Base-by-base conservation (phyloP, 2,888 invertebrate species). In the Microctonus aethiopoides region DNA sequence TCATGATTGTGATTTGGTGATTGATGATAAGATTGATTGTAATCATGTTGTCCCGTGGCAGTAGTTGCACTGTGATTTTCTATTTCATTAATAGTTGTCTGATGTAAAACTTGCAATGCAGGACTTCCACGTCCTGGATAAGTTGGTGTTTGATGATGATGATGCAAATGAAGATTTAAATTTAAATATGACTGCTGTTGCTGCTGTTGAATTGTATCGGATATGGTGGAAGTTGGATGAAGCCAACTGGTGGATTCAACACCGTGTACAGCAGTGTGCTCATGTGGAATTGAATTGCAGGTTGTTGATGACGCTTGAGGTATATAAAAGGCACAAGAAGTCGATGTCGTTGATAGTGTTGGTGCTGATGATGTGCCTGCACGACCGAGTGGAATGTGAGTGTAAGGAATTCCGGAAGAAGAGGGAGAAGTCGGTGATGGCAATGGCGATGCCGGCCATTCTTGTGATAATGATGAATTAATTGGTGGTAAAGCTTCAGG, bases 91-190 rank as follows among this genome's bases (percentile, higher is more conserved):
- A 63, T 91, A 91, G 2, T 92, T 69, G 46, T 7, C 6, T 73
- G 73, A 91, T 84, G 88, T 87, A 75, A 91, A 91, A 80, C 88
- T 88, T 81, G 91, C 90, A 36, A 90, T 89, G 34, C 91, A 91
- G 16, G 81, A 92, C 16, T 89, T 20, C 56, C 52, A 7, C 75
- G 61, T 70, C n/a, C n/a, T n/a, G 82, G 41, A 74, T 77, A 73
- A 67, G 78, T 77, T 0, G 85, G 81, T 74, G 86, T 84, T 66
- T 86, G 86, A 75, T 86, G 86, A 75, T 86, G 86, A 75, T 86
- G 86, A 75, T 86, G 86, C 16, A 86, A 72, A 68, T 86, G 86
- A 0, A 86, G 81, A 68, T 86, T 86, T 13, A 86, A 72, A 71
- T 86, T 86, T 24, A 86, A 76, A 63, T 86, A 86, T 0, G 86